Conservation (phyloP, 2,888 invertebrate species). For the Leptopilina syphax region DNA sequence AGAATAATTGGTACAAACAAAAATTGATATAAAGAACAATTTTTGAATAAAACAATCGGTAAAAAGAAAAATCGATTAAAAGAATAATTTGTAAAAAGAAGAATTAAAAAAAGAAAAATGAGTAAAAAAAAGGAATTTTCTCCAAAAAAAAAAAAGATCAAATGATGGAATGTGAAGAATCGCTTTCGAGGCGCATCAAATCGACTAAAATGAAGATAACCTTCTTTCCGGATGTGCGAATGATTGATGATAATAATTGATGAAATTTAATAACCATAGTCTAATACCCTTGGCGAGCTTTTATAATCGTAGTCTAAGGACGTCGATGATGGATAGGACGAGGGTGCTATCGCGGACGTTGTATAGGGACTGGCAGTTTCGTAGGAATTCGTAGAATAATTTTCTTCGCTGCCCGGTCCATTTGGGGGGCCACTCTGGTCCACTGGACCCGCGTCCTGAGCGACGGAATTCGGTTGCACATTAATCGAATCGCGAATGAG, state of each 20-base stretch:
- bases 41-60: too few species aligned
- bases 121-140: too few species aligned
- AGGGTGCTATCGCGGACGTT: slow-evolving; percentile 3
- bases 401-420: slow-evolving; percentile 11
- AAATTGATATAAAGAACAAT: too few species aligned
- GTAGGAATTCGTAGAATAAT: slow-evolving; percentile 11
- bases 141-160: background rate
- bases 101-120: too few species aligned
- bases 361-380: slow-evolving; percentile 16
- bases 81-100: too few species aligned
- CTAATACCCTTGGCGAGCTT: slow-evolving; percentile 26
- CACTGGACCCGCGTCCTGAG: background rate
- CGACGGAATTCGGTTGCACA: background rate
- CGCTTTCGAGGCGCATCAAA: too few species aligned
- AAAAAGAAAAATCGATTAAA: too few species aligned
- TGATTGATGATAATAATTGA: background rate
- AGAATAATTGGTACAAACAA: too few species aligned
- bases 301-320: slow-evolving; percentile 24
- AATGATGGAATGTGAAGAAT: background rate
- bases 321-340: slow-evolving; percentile 1
- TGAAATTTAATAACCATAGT: slow-evolving; percentile 30
- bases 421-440: background rate
- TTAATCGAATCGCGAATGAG: slow-evolving; percentile 15
- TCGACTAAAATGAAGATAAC: background rate
- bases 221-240: too few species aligned